A percentile compares a stretch with the other conserved stretches of the same genome.
These are phyloP conservation scores for Oedothorax gibbosus DNA, from an alignment of 1,140 invertebrate genomes.

Conservation along the genomic window DNA sequence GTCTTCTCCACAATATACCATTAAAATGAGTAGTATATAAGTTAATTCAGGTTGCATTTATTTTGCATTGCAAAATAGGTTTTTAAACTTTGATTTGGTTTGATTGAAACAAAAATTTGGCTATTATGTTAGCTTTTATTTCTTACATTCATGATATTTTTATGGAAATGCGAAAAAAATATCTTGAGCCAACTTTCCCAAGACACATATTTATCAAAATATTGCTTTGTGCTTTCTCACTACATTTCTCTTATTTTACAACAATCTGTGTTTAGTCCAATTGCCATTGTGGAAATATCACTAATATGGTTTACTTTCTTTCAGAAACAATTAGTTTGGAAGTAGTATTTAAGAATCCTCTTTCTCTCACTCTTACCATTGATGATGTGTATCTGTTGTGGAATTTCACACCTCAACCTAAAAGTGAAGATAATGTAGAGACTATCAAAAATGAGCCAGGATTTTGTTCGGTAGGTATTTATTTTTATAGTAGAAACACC, in stretches of 20 bases:
- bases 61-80: too few species aligned
- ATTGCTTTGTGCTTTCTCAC: too few species aligned
- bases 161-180: too few species aligned
- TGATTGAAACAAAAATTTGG: too few species aligned
- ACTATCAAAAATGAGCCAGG: slow-evolving; percentile 34
- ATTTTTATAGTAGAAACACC: not conserved
- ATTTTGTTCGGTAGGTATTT: slow-evolving; percentile 9
- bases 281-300: not conserved
- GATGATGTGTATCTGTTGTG: slow-evolving; percentile 84
- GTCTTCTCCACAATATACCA: too few species aligned
- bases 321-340: slow-evolving; percentile 85
- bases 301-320: slow-evolving; percentile 64
- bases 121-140: too few species aligned
- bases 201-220: too few species aligned
- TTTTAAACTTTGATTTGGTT: too few species aligned
- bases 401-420: slow-evolving; percentile 73
- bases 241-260: not conserved
- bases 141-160: too few species aligned
- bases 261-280: not conserved
- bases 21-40: too few species aligned
- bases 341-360: slow-evolving; percentile 81
- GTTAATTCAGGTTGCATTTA: too few species aligned
- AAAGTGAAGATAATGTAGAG: not conserved
- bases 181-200: too few species aligned
- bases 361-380: slow-evolving; percentile 81